Evolutionary conservation across 2,797 vertebrate genomes (phyloP).

Genomic region (Nannoperca australis): DNA sequence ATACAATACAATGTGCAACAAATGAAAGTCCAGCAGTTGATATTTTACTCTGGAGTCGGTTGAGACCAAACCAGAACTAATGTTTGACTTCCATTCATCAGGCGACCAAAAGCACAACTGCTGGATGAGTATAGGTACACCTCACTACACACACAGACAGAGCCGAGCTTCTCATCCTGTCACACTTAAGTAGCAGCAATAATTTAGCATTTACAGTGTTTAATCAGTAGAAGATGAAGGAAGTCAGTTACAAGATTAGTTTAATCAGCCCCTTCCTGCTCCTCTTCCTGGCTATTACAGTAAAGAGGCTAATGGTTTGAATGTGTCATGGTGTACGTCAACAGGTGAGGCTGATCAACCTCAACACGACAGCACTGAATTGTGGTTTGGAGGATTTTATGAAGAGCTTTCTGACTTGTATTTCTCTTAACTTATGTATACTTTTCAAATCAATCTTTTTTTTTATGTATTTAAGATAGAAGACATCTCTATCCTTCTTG

Average conservation of each 20-base stretch:
- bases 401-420: not conserved
- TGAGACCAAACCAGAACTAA: not conserved
- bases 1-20: not conserved
- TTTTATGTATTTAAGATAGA: too few species aligned
- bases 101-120: constrained; percentile 3
- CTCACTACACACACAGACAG: not conserved
- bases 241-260: constrained; percentile 48
- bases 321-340: constrained; percentile 25
- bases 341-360: constrained; percentile 41
- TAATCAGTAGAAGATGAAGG: constrained; percentile 59
- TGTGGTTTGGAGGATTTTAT: too few species aligned
- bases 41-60: not conserved
- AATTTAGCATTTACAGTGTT: constrained; percentile 45
- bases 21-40: not conserved
- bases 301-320: constrained; percentile 20
- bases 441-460: not conserved
- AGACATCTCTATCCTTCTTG: not conserved
- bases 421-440: not conserved
- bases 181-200: constrained; percentile 15
- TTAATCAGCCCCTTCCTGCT: constrained; percentile 62
- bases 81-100: not conserved
- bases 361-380: not conserved
- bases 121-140: not conserved
- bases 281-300: constrained; percentile 65
- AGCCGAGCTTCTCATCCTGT: constrained; percentile 31